A percentile compares a stretch with the other conserved stretches of the same genome.
phyloP scores from a whole-genome alignment of 1,140 invertebrate species.

The Lineus longissimus region DNA sequence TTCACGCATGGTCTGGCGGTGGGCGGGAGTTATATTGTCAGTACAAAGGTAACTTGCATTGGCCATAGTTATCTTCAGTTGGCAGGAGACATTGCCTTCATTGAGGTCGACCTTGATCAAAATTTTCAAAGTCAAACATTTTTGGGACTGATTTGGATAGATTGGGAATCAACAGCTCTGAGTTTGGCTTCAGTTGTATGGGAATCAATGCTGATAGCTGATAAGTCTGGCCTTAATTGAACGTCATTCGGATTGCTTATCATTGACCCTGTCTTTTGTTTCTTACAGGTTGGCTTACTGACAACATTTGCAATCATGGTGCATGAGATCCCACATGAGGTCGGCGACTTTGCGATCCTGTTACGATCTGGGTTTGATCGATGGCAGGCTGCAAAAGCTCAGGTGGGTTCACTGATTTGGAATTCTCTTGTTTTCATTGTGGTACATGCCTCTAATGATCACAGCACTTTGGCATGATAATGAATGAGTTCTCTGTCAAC shows the following conservation, averaged over 20 bases:
- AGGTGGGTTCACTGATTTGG: constrained; percentile 32
- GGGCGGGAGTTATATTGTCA: constrained; percentile 88
- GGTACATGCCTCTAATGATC: background rate
- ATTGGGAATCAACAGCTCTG: too few species aligned
- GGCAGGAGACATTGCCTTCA: background rate
- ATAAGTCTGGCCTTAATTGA: too few species aligned
- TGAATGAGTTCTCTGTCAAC: too few species aligned
- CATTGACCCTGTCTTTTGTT: too few species aligned
- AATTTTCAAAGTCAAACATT: background rate
- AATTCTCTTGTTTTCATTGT: constrained; percentile 1
- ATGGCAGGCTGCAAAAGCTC: constrained; percentile 90
- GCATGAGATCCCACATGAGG: constrained; percentile 97
- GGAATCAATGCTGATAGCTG: too few species aligned
- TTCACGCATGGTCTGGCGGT: constrained; percentile 95
- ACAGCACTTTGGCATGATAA: background rate
- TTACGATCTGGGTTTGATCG: constrained; percentile 78
- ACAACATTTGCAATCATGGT: constrained; percentile 91
- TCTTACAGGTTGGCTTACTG: constrained; percentile 75
- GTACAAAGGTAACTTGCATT: constrained; percentile 50
- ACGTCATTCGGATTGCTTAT: too few species aligned
- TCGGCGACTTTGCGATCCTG: constrained; percentile 96
- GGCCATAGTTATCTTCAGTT: too few species aligned
- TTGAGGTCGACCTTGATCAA: too few species aligned
- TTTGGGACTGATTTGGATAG: background rate
- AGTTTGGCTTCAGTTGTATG: too few species aligned